Base-by-base conservation (phyloP, 1,140 invertebrate genomes). In the Drosophila rufa region DNA sequence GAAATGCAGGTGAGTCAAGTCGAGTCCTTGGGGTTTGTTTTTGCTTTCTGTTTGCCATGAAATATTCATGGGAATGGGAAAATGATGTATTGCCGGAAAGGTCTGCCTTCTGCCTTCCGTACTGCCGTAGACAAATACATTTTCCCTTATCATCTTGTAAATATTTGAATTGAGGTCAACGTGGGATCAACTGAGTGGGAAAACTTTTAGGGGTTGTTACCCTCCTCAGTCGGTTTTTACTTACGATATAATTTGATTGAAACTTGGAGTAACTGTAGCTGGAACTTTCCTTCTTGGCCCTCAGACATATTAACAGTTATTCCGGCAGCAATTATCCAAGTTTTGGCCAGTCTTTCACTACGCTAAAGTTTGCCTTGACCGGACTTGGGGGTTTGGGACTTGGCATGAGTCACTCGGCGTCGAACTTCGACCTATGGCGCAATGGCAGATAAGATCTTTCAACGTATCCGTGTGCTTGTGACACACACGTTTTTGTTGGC, bases 1-100 rank as follows among this genome's bases (percentile, higher is more conserved):
- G 98, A 99, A 94, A 95, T 98, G 94, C 98, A 99, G 96, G 98
- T 98, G 94, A 93, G 94, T 57, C 19, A 8, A 40, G 8, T 40
- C 7, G 53, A 40, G 66, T 60, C 25, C 12, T 70, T 70, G 51
- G 66, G 51, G 51, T 33, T 71, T 55, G 12, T 30, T 38, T 46
- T 45, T 55, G n/a, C 12, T 11, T 25, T 38, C 8, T 27, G 17
- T 25, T 27, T 33, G 3, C 27, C 57, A 71, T 81, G 19, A 74
- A 65, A 57, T 75, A 91, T 89, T 76, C 84, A 89, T 75, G 53
- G 69, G 75, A 74, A 83, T 83, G 75, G 59, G 22, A 57, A 89
- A 78, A 89, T 87, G 64, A 89, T 89, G 77, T 80, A 87, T 87
- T 64, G 59, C 57, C 38, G 59, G 59, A 17, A 55, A 50, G 43